Conservation (phyloP, 2,797 vertebrate species). For the Gorsachius magnificus region DNA sequence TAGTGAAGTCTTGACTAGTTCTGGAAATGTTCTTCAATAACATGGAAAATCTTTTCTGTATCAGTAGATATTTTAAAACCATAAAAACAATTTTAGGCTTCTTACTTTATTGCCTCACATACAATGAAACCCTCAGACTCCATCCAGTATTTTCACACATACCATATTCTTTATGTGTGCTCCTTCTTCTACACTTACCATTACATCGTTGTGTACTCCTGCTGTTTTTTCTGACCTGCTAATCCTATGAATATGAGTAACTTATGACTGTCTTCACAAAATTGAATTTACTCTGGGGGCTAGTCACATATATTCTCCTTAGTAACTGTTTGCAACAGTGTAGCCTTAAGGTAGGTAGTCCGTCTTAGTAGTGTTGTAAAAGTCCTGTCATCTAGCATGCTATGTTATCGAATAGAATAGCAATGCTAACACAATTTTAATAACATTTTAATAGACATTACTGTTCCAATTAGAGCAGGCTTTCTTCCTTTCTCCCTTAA, state of each 20-base stretch:
- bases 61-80: neutral
- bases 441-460: neutral
- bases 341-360: neutral
- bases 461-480: neutral
- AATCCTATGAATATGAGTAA: neutral
- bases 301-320: neutral
- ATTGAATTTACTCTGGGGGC: neutral
- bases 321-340: neutral
- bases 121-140: neutral
- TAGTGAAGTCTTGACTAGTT: neutral
- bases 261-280: neutral
- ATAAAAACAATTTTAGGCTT: neutral
- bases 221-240: neutral
- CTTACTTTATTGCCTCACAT: neutral
- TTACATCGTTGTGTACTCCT: neutral
- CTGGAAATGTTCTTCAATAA: neutral
- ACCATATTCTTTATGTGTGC: neutral
- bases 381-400: neutral
- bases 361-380: neutral
- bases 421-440: neutral
- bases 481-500: slow-evolving; percentile 3
- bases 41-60: neutral
- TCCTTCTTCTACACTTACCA: neutral
- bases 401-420: neutral
- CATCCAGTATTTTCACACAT: neutral